A percentile compares a stretch with the other conserved stretches of the same genome.
Evolutionary conservation across 2,888 invertebrate genomes (phyloP).

Genomic region (Nomada flava): DNA sequence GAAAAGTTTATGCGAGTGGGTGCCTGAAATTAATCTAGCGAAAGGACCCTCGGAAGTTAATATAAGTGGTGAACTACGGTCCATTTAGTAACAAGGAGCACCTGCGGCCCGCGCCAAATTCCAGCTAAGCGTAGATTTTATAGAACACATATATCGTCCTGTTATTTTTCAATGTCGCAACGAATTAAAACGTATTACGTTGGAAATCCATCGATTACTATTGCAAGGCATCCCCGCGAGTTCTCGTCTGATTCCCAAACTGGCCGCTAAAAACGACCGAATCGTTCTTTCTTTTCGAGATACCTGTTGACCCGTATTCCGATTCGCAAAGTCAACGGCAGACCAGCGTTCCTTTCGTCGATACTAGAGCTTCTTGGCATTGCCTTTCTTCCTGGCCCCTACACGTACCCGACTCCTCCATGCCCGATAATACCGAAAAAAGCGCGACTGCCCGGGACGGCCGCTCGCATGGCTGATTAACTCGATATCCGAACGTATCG

Average conservation of each 20-base stretch:
- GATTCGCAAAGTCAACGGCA: slow-evolving; percentile 63
- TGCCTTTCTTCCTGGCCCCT: slow-evolving; percentile 50
- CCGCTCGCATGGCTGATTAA: slow-evolving; percentile 66
- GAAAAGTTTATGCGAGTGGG: slow-evolving; percentile 50
- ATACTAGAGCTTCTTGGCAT: slow-evolving; percentile 56
- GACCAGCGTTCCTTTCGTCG: slow-evolving; percentile 51
- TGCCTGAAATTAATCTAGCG: slow-evolving; percentile 76
- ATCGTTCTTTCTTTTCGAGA: slow-evolving; percentile 62
- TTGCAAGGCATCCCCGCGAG: slow-evolving; percentile 9
- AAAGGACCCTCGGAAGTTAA: slow-evolving; percentile 67
- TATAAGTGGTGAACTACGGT: slow-evolving; percentile 60
- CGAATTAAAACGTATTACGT: background rate
- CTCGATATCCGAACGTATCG: slow-evolving; percentile 50
- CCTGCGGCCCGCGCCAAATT: slow-evolving; percentile 60
- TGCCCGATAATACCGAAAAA: slow-evolving; percentile 42
- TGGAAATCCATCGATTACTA: background rate
- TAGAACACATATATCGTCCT: background rate
- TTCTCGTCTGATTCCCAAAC: slow-evolving; percentile 9
- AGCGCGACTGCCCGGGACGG: slow-evolving; percentile 59
- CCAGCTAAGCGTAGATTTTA: background rate
- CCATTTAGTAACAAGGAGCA: slow-evolving; percentile 62
- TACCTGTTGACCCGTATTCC: slow-evolving; percentile 66
- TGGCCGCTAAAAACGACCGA: slow-evolving; percentile 37
- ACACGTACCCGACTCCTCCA: background rate
- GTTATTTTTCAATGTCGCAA: background rate